Evolutionary conservation across 2,113 vertebrate genomes (phyloP).

Genomic region (Tachysurus vachellii): DNA sequence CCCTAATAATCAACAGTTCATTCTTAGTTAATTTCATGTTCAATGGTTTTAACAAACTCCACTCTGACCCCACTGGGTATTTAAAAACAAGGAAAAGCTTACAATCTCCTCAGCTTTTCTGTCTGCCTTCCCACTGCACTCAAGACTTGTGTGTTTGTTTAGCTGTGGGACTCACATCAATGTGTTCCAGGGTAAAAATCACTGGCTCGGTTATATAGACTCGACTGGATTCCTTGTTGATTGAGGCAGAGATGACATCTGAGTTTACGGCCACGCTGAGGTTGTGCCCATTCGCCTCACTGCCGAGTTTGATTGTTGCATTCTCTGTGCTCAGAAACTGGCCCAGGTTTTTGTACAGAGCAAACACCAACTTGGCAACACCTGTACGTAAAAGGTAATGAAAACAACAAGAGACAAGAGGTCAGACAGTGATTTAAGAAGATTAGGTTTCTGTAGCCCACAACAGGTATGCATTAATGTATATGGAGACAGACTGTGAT

Average conservation of each 20-base stretch:
- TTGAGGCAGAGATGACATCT: slow-evolving; percentile 93
- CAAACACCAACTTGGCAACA: slow-evolving; percentile 95
- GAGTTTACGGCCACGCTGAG: slow-evolving; percentile 93
- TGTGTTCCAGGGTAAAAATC: slow-evolving; percentile 94
- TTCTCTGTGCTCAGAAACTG: slow-evolving; percentile 97
- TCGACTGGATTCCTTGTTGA: slow-evolving; percentile 98
- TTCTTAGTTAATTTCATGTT: slow-evolving; percentile 96
- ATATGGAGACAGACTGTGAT: neutral
- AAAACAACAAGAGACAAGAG: neutral
- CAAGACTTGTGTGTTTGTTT: slow-evolving; percentile 48
- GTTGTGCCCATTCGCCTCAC: slow-evolving; percentile 83
- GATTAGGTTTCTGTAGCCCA: neutral
- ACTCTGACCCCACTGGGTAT: slow-evolving; percentile 82
- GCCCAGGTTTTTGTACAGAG: slow-evolving; percentile 94
- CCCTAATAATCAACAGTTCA: slow-evolving; percentile 86
- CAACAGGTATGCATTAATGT: neutral
- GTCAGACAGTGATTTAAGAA: neutral
- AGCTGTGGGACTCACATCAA: slow-evolving; percentile 85
- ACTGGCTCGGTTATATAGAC: slow-evolving; percentile 96
- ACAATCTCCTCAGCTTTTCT: slow-evolving; percentile 19
- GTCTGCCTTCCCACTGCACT: slow-evolving; percentile 64
- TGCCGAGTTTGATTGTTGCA: slow-evolving; percentile 88
- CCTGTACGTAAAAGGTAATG: slow-evolving; percentile 67
- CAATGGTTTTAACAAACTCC: slow-evolving; percentile 89
- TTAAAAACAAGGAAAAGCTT: slow-evolving; percentile 81